A percentile compares a stretch with the other conserved stretches of the same genome.
phyloP scores from a whole-genome alignment of 2,888 invertebrate species.

The Eupithecia exiguata region DNA sequence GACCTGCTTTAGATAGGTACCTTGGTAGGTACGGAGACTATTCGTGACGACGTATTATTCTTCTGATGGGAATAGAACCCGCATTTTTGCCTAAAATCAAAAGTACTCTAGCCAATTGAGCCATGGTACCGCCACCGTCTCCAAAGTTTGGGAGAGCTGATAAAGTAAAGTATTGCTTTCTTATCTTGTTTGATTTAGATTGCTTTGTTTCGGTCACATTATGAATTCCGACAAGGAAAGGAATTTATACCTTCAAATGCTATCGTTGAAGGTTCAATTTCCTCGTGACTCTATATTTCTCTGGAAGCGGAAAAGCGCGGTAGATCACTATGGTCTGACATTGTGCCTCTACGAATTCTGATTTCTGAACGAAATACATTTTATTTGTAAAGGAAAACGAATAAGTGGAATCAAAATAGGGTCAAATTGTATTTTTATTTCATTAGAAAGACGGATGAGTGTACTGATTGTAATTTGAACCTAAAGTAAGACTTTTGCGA shows the following conservation, averaged over 20 bases:
- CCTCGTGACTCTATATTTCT: background rate
- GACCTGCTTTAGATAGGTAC: background rate
- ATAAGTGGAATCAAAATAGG: slow-evolving; percentile 13
- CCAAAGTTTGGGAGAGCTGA: background rate
- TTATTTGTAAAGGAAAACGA: slow-evolving; percentile 15
- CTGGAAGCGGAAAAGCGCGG: background rate
- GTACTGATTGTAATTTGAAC: background rate
- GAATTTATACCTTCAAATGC: background rate
- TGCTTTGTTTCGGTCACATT: too few species aligned
- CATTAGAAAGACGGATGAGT: background rate
- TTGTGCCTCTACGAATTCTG: background rate
- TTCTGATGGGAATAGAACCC: background rate
- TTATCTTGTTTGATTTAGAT: too few species aligned
- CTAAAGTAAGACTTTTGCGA: background rate
- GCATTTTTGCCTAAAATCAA: background rate
- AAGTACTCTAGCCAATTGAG: background rate
- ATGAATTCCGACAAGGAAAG: too few species aligned
- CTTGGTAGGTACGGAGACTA: background rate
- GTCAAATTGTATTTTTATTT: slow-evolving; percentile 3
- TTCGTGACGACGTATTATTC: background rate
- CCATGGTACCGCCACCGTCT: background rate
- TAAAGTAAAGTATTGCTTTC: background rate
- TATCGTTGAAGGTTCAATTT: background rate
- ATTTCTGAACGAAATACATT: slow-evolving; percentile 7
- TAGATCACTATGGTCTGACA: background rate